Conservation (phyloP, 2,888 invertebrate species). For the Trachelus tabidus region DNA sequence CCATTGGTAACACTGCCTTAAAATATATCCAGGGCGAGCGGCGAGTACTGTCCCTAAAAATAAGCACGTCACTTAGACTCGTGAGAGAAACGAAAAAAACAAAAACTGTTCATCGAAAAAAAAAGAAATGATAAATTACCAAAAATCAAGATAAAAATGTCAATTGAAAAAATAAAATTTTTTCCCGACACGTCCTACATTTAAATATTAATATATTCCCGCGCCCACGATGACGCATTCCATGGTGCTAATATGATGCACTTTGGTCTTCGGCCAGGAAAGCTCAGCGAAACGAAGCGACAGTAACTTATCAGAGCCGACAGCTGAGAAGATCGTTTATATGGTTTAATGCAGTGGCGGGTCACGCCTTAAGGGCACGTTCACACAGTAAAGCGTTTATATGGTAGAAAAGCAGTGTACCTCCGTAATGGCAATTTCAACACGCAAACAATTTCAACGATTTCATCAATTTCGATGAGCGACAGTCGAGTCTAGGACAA, state of each 20-base stretch:
- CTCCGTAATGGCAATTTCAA: not conserved
- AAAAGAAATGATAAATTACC: not conserved
- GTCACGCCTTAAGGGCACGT: not conserved
- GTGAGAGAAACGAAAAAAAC: not conserved
- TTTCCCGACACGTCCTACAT: not conserved
- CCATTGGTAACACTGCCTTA: not conserved
- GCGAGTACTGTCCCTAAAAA: not conserved
- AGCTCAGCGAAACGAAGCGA: slow-evolving; percentile 1
- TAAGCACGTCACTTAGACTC: not conserved
- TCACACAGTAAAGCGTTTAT: not conserved
- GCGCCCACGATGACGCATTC: slow-evolving; percentile 1
- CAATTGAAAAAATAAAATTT: not conserved
- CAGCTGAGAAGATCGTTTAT: slow-evolving; percentile 8
- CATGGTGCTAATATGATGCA: slow-evolving; percentile 7
- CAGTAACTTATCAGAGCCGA: slow-evolving; percentile 4
- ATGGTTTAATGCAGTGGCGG: not conserved
- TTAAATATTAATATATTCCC: not conserved
- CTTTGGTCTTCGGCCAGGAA: slow-evolving; percentile 2
- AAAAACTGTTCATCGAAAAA: not conserved
- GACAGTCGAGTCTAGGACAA: not conserved
- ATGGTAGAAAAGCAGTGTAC: not conserved
- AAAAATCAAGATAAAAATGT: not conserved
- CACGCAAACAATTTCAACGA: not conserved
- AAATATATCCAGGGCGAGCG: not conserved
- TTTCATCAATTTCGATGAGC: not conserved